Evolutionary conservation across 2,113 vertebrate genomes (phyloP).

Genomic region (Cepphus grylle): DNA sequence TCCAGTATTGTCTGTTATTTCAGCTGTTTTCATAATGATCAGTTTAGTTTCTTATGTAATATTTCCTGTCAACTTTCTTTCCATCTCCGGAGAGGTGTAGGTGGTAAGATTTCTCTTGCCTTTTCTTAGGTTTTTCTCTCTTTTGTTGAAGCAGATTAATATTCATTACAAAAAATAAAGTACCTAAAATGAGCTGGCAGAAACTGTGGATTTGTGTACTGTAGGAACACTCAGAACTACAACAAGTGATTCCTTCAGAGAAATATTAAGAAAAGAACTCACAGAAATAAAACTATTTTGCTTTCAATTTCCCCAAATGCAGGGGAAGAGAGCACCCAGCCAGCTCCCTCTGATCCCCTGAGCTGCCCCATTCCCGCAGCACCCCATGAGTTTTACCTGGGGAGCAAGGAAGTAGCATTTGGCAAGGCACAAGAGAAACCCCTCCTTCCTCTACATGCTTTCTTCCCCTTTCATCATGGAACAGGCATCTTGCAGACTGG

Average conservation of each 20-base stretch:
- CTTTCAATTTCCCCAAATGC: not conserved
- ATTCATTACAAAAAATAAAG: not conserved
- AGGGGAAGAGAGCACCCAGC: not conserved
- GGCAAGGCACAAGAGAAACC: fast-evolving
- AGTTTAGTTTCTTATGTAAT: slow-evolving; percentile 1
- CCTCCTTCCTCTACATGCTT: fast-evolving
- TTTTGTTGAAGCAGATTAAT: not conserved
- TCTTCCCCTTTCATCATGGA: not conserved
- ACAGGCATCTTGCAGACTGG: not conserved
- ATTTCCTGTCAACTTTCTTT: slow-evolving; percentile 13
- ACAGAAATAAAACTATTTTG: not conserved
- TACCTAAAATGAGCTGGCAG: not conserved
- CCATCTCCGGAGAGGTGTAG: not conserved
- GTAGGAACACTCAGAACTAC: not conserved
- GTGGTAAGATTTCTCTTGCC: not conserved
- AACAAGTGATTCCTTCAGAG: not conserved
- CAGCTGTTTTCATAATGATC: slow-evolving; percentile 23
- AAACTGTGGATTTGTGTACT: not conserved
- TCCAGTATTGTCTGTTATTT: slow-evolving; percentile 6
- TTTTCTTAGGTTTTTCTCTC: slow-evolving; percentile 8
- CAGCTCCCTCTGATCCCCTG: fast-evolving
- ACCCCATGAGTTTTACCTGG: not conserved
- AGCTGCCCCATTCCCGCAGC: not conserved
- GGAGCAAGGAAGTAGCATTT: not conserved
- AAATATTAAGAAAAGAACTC: not conserved